Conservation (phyloP, 2,113 vertebrate species). For the Eptatretus burgeri region DNA sequence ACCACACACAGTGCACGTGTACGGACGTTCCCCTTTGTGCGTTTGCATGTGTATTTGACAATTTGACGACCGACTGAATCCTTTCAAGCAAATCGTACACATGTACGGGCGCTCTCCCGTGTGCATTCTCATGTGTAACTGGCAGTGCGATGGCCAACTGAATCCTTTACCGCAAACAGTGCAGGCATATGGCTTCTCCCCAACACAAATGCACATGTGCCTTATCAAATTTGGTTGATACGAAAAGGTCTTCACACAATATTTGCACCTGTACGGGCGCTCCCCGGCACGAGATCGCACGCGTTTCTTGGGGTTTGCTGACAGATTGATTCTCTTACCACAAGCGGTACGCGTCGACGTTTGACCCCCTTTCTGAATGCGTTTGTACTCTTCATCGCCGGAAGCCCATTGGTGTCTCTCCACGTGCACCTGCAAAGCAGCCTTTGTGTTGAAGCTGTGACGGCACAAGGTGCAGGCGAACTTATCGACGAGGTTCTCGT, state of each 20-base stretch:
- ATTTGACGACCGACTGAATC: neutral
- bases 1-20: neutral
- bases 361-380: too few species aligned
- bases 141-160: neutral
- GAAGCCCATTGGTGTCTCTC: too few species aligned
- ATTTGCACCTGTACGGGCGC: neutral
- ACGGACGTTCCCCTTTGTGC: slow-evolving; percentile 2
- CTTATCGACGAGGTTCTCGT: too few species aligned
- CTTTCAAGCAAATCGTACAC: neutral
- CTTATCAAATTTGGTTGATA: neutral
- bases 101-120: slow-evolving; percentile 1
- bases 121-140: neutral
- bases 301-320: too few species aligned
- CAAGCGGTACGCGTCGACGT: too few species aligned
- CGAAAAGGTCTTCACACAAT: slow-evolving; percentile 3
- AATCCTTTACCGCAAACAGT: slow-evolving; percentile 3
- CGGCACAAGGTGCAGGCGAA: too few species aligned
- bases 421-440: too few species aligned
- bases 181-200: neutral
- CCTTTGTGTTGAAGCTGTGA: too few species aligned
- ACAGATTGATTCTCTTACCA: too few species aligned
- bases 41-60: neutral
- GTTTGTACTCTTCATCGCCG: too few species aligned
- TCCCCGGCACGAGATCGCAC: too few species aligned
- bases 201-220: neutral